These are phyloP conservation scores for Reinhardtius hippoglossoides DNA, from an alignment of 2,113 vertebrate species.

Conservation along the genomic window DNA sequence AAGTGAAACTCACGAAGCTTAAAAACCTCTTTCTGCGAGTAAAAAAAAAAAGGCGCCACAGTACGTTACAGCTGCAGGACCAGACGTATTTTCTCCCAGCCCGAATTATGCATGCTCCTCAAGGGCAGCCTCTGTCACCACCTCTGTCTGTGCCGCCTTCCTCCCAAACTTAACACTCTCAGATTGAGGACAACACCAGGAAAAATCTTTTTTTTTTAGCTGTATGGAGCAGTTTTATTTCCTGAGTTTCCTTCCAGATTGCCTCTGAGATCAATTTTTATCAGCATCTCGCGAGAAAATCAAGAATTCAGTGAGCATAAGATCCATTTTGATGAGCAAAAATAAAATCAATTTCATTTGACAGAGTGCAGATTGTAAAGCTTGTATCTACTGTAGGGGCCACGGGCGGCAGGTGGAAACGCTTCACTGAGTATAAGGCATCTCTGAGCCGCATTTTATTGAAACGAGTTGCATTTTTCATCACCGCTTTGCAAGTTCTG, in stretches of 20 bases:
- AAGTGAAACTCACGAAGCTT: slow-evolving; percentile 22
- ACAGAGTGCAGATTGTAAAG: background rate
- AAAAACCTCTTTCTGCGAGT: slow-evolving; percentile 2
- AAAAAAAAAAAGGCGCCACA: slow-evolving; percentile 6
- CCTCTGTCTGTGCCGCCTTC: background rate
- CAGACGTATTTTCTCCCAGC: background rate
- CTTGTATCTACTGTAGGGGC: background rate
- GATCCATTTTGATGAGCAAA: background rate
- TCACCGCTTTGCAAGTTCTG: background rate
- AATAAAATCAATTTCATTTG: background rate
- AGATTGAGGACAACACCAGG: background rate
- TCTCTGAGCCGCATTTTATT: background rate
- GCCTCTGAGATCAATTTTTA: background rate
- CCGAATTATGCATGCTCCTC: slow-evolving; percentile 10
- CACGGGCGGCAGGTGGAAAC: background rate
- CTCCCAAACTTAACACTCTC: background rate
- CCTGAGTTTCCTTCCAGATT: no score
- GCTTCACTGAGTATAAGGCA: background rate
- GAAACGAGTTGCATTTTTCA: background rate
- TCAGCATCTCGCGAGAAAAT: no score
- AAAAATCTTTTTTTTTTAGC: no score
- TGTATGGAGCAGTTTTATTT: no score
- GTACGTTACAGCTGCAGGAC: background rate
- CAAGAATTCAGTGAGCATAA: background rate
- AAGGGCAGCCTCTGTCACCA: slow-evolving; percentile 13